A percentile compares a stretch with the other conserved stretches of the same genome.
These are phyloP conservation scores for Leucozona laternaria DNA, from an alignment of 2,888 invertebrate species.

Conservation along the genomic window DNA sequence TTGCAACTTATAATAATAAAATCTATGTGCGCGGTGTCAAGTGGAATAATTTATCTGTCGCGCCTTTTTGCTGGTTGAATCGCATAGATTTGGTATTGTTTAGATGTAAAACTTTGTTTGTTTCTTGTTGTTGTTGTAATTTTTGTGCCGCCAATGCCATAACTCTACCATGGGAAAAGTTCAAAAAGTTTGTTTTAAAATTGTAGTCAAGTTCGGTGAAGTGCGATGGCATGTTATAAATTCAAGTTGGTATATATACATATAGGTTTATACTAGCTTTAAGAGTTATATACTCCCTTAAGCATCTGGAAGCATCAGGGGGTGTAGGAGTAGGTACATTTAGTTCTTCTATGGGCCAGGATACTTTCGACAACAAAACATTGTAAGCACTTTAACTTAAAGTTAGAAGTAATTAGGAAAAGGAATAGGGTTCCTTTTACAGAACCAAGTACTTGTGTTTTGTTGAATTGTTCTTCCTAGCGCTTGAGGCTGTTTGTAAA, in stretches of 20 bases:
- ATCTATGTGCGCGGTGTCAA: conserved; percentile 49
- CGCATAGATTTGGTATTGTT: conserved; percentile 53
- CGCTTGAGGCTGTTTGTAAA: conserved; percentile 22
- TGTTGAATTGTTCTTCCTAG: not conserved
- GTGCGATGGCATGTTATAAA: conserved; percentile 41
- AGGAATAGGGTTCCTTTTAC: conserved; percentile 25
- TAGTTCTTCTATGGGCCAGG: conserved; percentile 17
- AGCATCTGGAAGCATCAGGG: too few species aligned
- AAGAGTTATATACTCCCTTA: not conserved
- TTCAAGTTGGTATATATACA: conserved; percentile 6
- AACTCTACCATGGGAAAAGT: conserved; percentile 7
- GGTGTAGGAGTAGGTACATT: too few species aligned
- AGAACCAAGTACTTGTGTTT: conserved; percentile 5
- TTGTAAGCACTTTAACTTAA: conserved; percentile 58
- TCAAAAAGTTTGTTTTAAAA: conserved; percentile 19
- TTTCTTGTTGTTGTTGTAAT: not conserved
- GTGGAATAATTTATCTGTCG: conserved; percentile 64
- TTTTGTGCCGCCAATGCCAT: not conserved
- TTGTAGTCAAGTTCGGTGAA: conserved; percentile 7
- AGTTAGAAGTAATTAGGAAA: conserved; percentile 64
- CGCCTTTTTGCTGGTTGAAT: conserved; percentile 38
- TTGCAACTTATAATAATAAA: conserved; percentile 8
- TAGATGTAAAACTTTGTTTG: conserved; percentile 19
- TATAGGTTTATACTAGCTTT: not conserved
- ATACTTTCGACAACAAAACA: conserved; percentile 62